phyloP scores from a whole-genome alignment of 2,797 vertebrate genomes.

The Coranthus polyacanthus region DNA sequence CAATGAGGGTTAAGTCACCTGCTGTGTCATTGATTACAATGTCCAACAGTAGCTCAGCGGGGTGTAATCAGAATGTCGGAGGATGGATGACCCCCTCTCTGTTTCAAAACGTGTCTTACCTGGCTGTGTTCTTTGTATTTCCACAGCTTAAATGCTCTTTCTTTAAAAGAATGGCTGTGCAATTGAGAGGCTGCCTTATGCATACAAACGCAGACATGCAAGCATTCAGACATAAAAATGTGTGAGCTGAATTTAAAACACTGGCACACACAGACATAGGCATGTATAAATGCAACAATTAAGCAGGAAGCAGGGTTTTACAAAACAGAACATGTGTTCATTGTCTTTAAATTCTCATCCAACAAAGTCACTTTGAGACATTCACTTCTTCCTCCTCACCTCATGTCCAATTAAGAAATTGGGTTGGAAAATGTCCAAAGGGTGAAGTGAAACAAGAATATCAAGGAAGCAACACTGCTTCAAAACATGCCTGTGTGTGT shows the following conservation, averaged over 20 bases:
- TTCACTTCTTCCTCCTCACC: constrained; percentile 1
- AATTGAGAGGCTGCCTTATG: constrained; percentile 36
- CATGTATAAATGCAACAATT: constrained; percentile 2
- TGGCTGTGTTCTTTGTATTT: constrained; percentile 52
- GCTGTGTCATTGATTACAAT: constrained; percentile 76
- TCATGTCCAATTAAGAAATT: constrained; percentile 46
- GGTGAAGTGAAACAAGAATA: constrained; percentile 28
- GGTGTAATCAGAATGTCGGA: constrained; percentile 60
- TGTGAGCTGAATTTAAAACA: constrained; percentile 48
- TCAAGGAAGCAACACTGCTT: neutral
- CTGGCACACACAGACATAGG: constrained; percentile 14
- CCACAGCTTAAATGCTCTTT: constrained; percentile 44
- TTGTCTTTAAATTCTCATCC: constrained; percentile 27
- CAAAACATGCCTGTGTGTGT: constrained; percentile 7
- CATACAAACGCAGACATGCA: constrained; percentile 53
- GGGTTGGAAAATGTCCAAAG: constrained; percentile 58
- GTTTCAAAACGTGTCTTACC: constrained; percentile 49
- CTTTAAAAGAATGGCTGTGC: constrained; percentile 52
- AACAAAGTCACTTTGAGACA: constrained; percentile 50
- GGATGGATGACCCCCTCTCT: constrained; percentile 33
- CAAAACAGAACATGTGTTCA: constrained; percentile 42
- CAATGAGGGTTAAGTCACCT: constrained; percentile 71
- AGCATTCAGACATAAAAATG: constrained; percentile 49
- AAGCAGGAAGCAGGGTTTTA: constrained; percentile 1
- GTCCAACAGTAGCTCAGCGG: constrained; percentile 53